Percentiles rank a stretch among this genome's conserved stretches.
These are phyloP conservation scores for Neofelis nebulosa DNA, from an alignment of 2,113 vertebrate genomes.

Conservation along the genomic window DNA sequence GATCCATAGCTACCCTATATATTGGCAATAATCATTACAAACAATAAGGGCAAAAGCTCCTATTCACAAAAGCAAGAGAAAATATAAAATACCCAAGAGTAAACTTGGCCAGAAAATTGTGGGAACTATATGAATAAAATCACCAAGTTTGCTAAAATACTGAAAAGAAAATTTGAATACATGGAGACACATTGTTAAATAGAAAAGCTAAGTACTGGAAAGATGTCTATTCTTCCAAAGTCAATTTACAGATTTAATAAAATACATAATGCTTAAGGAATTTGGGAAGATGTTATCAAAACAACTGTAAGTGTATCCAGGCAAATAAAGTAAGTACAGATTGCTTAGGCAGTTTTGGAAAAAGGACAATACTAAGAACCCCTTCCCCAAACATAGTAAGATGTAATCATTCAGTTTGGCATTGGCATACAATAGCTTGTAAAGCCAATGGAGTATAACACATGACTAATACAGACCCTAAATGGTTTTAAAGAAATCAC, in stretches of 20 bases:
- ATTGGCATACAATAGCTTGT: background rate
- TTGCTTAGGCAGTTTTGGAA: background rate
- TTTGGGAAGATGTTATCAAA: background rate
- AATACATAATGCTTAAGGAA: background rate
- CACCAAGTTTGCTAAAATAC: background rate
- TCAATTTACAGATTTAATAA: background rate
- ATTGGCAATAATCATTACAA: background rate
- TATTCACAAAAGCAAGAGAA: background rate
- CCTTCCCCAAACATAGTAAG: background rate
- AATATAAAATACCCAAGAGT: background rate
- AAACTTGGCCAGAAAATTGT: background rate
- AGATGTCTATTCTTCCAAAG: background rate
- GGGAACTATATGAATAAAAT: background rate
- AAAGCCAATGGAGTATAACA: background rate
- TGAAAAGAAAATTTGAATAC: background rate
- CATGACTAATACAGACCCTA: background rate
- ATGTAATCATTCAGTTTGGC: background rate
- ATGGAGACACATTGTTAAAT: background rate
- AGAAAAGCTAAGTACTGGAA: background rate
- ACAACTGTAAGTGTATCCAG: background rate
- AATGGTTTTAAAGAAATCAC: background rate
- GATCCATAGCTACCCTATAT: background rate
- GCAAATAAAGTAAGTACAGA: background rate
- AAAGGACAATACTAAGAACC: background rate
- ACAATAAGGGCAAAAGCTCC: background rate